Evolutionary conservation across 2,113 vertebrate species (phyloP).

Genomic region (Pseudois nayaur): DNA sequence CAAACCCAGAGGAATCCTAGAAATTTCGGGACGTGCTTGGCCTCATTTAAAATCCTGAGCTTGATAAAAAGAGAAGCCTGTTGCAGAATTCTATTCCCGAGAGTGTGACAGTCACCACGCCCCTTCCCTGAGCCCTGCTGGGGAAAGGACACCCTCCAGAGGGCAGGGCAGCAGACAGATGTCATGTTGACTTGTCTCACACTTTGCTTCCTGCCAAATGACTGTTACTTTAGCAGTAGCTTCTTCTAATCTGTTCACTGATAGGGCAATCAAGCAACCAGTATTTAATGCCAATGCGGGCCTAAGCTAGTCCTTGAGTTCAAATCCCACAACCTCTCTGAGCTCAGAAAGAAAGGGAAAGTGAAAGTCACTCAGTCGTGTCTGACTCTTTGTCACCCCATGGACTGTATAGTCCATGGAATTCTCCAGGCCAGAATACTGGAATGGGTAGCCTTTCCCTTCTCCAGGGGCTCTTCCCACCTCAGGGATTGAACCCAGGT

Average conservation of each 20-base stretch:
- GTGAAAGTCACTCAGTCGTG: neutral
- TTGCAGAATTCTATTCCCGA: neutral
- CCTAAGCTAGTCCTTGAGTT: neutral
- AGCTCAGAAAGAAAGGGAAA: neutral
- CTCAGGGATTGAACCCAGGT: neutral
- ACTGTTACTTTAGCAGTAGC: neutral
- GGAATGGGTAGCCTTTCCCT: neutral
- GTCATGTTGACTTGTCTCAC: fast-evolving
- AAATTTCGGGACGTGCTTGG: neutral
- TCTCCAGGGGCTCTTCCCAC: neutral
- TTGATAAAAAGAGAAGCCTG: neutral
- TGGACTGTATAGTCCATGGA: neutral
- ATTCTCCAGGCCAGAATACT: neutral
- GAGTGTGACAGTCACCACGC: fast-evolving
- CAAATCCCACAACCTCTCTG: too few relatives aligned
- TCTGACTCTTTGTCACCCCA: neutral
- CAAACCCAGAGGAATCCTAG: neutral
- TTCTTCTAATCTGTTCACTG: neutral
- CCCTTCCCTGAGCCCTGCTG: fast-evolving
- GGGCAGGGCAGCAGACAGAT: fast-evolving
- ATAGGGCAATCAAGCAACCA: neutral
- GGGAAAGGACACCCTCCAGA: fast-evolving
- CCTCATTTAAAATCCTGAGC: neutral
- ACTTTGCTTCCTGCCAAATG: neutral
- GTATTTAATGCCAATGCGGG: fast-evolving